Base-by-base conservation (phyloP, 2,888 invertebrate genomes). In the Kryphioiulus occultus region DNA sequence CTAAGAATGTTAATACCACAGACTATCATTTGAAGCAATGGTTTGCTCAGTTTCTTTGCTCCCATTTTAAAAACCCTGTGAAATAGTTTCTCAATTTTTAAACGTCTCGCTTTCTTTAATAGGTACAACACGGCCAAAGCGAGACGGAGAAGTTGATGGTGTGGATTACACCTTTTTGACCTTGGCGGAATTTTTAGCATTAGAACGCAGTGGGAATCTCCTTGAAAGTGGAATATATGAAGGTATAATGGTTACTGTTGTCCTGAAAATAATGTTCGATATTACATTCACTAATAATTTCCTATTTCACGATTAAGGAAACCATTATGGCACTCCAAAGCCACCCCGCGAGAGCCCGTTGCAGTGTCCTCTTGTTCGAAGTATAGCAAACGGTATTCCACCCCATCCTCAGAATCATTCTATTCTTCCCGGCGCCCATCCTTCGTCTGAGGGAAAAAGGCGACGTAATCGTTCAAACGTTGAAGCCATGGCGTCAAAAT, bases 221-320 rank as follows among this genome's bases (percentile, higher is more conserved):
- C 91, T 95, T 88, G 95, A 95, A 91, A 94, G 94, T 91, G 94
- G 94, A 19, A 92, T 94, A 82, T 94, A 93, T 92, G 94, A 94
- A 92, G 94, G 94, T 94, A 90, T 89, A 91, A 35, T 10, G 12
- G n/a, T n/a, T 44, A 15, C 44, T 44, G 44, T 44, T 44, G 44
- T 44, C 9, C 44, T 44, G 22, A 5, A 59, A 86, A 59, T 1
- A 1, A 42, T 3, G 39, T 42, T 42, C n/a, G 19, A 4, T 85
- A 17, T 7, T 12, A 42, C 39, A 26, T 44, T 83, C 4, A 17
- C 30, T 83, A 19, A 35, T 17, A 30, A 7, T 7, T 19, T 53
- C 53, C 59, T 86, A 32, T 82, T 17, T 78, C 83, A 87, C 85
- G 15, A 86, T 82, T 5, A 90, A 94, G 94, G 94, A 78, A 94